Evolutionary conservation across 2,113 vertebrate species (phyloP), one percentile per base, ranked within the genome.

Genomic region (Thalassarche chlororhynchos): DNA sequence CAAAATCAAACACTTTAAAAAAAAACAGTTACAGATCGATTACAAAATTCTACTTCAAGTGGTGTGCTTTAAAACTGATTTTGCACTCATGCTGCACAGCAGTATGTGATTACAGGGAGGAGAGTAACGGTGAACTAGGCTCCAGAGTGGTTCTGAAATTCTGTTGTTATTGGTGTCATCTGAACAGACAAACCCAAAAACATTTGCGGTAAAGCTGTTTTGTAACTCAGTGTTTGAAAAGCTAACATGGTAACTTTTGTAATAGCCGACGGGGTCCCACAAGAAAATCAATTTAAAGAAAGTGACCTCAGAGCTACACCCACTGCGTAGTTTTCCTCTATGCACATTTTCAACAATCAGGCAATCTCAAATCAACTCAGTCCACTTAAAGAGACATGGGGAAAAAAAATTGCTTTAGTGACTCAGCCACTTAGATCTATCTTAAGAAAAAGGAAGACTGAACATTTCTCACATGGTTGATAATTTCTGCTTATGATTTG

Each of bases 341-440:
- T 7, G 36, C 82, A 74, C 20, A 74, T 80, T 83, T 89, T 66
- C 42, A 75, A 25, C 64, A 26, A 31, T 44, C 86, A 71, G 44
- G 24, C 44, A 54, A 89, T 80, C 84, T 87, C 74, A 93, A 42
- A 93, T 38, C 78, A 80, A n/a, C 81, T 90, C 58, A 47, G 64
- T 71, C 46, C 32, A 64, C 68, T 92, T 69, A 21, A 44, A 79
- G 70, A 83, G 36, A 69, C 29, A 64, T 0, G 2, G 13, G 34
- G 46, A 77, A 93, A 90, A 90, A 44, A 88, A 94, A 94, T 16
- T 75, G 68, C 78, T 94, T 77, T 51, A 93, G 88, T 92, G 83
- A 78, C 79, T 75, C 68, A 89, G 79, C 42, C 61, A 57, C 52
- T 94, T 62, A 64, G 38, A 38, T 34, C 36, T 87, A 19, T 83